Base-by-base conservation (phyloP, 2,113 vertebrate genomes). In the Nothocercus julius region DNA sequence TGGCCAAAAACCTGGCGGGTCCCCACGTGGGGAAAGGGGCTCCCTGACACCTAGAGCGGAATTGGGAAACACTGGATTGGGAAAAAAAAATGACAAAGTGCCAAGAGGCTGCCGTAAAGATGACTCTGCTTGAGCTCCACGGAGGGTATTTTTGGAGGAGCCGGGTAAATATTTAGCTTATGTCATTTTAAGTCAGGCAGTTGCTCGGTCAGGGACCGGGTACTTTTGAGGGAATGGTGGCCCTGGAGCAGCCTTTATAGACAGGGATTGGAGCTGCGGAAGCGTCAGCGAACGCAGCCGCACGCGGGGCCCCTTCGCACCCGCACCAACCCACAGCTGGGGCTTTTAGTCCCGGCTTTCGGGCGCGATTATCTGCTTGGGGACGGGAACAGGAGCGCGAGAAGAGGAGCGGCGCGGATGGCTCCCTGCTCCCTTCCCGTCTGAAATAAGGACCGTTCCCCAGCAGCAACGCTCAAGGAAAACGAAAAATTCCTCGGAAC, bases 371-470 rank as follows among this genome's bases (percentile, higher is more conserved):
- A 7, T 18, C 36, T 1, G 3, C 24, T 32, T 7, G 80, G 66
- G 76, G 85, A 74, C 49, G 18, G 78, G 51, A 84, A 17, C n/a
- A 56, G 70, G 24, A 81, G 14, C 3, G 40, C n/a, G 9, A 16
- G 42, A 36, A 76, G 93, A 93, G 51, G 93, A 92, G 62, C 88
- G 61, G 62, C 44, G 68, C 3, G 78, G 25, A 32, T 49, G 12
- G 58, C 92, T 84, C 64, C 8, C 13, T 4, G 47, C 85, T 30
- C 82, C 19, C 63, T 69, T 54, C 70, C 77, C 72, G 20, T 6
- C 76, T 21, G 47, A 95, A 94, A 89, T 45, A 44, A 92, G 89
- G 87, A 30, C 77, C 86, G 44, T 47, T 58, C 66, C 95, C 73
- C 69, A 53, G 76, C 34, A 93, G 72, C 81, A 38, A 22, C 36